phyloP scores from a whole-genome alignment of 2,113 vertebrate species.

The Eolophus roseicapilla region DNA sequence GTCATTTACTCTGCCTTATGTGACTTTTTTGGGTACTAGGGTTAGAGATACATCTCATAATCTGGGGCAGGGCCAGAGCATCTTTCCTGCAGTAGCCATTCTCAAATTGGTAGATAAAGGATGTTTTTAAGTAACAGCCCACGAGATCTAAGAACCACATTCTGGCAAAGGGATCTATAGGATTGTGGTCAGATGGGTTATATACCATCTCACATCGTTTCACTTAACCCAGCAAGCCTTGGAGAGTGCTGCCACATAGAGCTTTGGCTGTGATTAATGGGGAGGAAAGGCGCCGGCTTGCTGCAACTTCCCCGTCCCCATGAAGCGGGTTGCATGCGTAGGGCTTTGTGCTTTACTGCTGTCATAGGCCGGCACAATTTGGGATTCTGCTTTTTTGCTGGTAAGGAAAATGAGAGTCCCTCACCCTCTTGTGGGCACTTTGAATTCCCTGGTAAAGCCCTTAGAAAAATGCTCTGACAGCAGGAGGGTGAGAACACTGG shows the following conservation, averaged over 20 bases:
- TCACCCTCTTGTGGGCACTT: conserved; percentile 22
- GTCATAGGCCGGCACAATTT: background rate
- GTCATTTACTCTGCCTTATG: background rate
- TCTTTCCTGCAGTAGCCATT: background rate
- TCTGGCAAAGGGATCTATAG: background rate
- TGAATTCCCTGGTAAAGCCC: background rate
- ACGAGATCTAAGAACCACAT: background rate
- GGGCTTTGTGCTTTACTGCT: background rate
- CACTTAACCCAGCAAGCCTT: background rate
- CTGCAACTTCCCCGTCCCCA: background rate
- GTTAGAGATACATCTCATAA: background rate
- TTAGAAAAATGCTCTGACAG: background rate
- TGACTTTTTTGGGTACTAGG: background rate
- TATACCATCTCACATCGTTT: background rate
- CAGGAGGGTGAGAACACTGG: background rate
- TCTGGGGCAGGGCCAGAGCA: background rate
- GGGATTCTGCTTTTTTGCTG: background rate
- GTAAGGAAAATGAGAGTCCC: background rate
- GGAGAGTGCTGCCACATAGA: background rate
- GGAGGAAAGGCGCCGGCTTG: background rate
- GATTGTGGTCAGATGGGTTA: background rate
- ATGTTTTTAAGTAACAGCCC: background rate
- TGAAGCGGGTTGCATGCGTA: background rate
- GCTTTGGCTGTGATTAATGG: background rate
- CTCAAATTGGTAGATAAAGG: background rate